phyloP scores from a whole-genome alignment of 2,888 invertebrate genomes.

The Chrysolina americana region DNA sequence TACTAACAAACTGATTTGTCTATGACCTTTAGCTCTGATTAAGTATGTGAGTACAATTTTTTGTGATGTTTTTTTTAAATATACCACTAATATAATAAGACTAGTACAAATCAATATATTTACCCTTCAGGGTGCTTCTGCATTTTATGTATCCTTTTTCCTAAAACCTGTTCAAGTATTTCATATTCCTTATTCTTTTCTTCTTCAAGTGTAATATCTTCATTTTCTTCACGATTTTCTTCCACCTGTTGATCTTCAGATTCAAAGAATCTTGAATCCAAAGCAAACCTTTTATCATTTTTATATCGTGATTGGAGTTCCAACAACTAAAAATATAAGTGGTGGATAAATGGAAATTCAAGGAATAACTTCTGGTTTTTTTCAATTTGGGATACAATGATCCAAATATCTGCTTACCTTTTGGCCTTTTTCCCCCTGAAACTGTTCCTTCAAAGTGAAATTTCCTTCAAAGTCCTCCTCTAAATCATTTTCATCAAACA shows the following conservation, averaged over 20 bases:
- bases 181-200: slow-evolving; percentile 70
- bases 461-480: slow-evolving; percentile 68
- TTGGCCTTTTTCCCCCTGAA: slow-evolving; percentile 77
- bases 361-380: background rate
- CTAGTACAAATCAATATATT: slow-evolving; percentile 6
- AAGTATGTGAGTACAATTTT: background rate
- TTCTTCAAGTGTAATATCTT: slow-evolving; percentile 57
- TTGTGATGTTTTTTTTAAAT: no score
- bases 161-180: slow-evolving; percentile 69
- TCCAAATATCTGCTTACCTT: slow-evolving; percentile 68
- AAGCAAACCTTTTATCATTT: slow-evolving; percentile 82
- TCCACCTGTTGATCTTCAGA: slow-evolving; percentile 64
- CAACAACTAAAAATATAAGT: slow-evolving; percentile 71
- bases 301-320: slow-evolving; percentile 81
- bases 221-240: slow-evolving; percentile 56
- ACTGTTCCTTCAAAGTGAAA: slow-evolving; percentile 78
- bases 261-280: slow-evolving; percentile 82
- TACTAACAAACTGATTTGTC: background rate
- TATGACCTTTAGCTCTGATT: background rate
- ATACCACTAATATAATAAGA: background rate
- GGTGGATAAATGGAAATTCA: no score
- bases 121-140: slow-evolving; percentile 42
- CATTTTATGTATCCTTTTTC: slow-evolving; percentile 57
- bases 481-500: slow-evolving; percentile 64
- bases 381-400: background rate